These are phyloP conservation scores for Ectropis crepuscularia DNA, from an alignment of 2,888 invertebrate genomes.

Conservation along the genomic window DNA sequence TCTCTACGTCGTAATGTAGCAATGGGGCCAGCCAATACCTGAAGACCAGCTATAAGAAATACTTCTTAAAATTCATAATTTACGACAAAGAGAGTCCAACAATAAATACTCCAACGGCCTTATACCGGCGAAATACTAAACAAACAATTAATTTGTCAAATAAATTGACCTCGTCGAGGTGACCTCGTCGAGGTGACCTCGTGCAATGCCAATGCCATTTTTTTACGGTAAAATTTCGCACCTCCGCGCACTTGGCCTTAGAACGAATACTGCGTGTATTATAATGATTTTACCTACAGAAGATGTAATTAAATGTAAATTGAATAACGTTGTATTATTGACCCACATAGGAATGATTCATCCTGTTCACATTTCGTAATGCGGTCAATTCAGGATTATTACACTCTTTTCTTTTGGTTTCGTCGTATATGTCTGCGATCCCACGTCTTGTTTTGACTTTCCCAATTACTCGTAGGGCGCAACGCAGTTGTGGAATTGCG, in stretches of 20 bases:
- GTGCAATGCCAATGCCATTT: conserved; percentile 22
- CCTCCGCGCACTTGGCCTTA: conserved; percentile 17
- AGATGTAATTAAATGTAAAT: conserved; percentile 8
- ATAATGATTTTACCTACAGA: not conserved
- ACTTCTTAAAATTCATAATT: too few species aligned
- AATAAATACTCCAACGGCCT: conserved; percentile 9
- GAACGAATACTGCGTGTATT: conserved; percentile 7
- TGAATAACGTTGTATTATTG: conserved; percentile 20
- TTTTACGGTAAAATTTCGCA: conserved; percentile 16
- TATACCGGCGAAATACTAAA: conserved; percentile 8
- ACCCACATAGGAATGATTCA: conserved; percentile 23
- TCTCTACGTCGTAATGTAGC: too few species aligned
- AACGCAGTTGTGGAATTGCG: not conserved
- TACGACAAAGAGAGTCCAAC: conserved; percentile 1
- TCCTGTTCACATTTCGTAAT: not conserved
- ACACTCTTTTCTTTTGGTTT: not conserved
- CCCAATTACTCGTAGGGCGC: not conserved
- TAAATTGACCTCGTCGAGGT: conserved; percentile 15
- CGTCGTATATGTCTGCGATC: not conserved
- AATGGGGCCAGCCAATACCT: too few species aligned
- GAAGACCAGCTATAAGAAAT: too few species aligned
- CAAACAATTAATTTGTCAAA: conserved; percentile 15
- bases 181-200: conserved; percentile 10
- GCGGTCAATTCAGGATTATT: not conserved
- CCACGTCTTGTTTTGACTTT: not conserved